Conservation (phyloP, 1,140 invertebrate genomes). For the Bombus polaris region DNA sequence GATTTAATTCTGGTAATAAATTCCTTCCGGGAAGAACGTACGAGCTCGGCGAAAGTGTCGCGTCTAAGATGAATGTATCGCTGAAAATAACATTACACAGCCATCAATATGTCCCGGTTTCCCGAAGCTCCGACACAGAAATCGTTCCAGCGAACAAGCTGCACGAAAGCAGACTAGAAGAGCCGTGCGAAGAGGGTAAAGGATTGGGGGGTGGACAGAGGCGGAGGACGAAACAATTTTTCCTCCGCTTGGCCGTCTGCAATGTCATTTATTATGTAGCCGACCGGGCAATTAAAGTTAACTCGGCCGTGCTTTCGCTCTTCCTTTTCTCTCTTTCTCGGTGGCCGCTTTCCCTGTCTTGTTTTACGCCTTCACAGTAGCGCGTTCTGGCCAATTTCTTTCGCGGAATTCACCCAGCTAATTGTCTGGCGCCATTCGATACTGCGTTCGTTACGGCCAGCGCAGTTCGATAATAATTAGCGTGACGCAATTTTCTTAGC, state of each 20-base stretch:
- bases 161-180: neutral
- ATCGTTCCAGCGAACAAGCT: slow-evolving; percentile 9
- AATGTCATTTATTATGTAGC: slow-evolving; percentile 72
- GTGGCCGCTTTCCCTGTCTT: neutral
- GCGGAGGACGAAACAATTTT: slow-evolving; percentile 66
- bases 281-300: slow-evolving; percentile 76
- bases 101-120: slow-evolving; percentile 32
- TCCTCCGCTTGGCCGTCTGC: slow-evolving; percentile 64
- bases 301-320: slow-evolving; percentile 62
- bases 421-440: slow-evolving; percentile 75
- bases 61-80: slow-evolving; percentile 45
- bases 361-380: too few species aligned
- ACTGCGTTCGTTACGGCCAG: slow-evolving; percentile 34
- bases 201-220: neutral
- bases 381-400: slow-evolving; percentile 59
- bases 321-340: slow-evolving; percentile 18
- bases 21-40: neutral
- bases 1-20: slow-evolving; percentile 51
- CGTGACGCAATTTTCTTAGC: slow-evolving; percentile 47
- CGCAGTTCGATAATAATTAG: slow-evolving; percentile 68
- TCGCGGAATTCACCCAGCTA: slow-evolving; percentile 75
- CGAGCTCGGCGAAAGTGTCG: slow-evolving; percentile 21
- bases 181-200: neutral
- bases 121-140: neutral
- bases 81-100: slow-evolving; percentile 53